Conservation (phyloP, 2,113 vertebrate species). For the Elanus axillaris region DNA sequence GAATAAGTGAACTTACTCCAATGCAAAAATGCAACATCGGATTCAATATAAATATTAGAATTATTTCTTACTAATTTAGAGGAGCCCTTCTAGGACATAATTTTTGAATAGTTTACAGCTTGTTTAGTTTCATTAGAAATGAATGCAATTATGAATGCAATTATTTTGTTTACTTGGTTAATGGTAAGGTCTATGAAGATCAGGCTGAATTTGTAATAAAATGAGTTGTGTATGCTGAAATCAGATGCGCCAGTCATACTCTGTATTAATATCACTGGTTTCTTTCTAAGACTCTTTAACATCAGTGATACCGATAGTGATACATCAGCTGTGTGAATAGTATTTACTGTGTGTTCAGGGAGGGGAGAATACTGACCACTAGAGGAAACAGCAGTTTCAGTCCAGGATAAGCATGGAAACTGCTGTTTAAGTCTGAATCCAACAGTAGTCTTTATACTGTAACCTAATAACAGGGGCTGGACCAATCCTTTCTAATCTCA, state of each 20-base stretch:
- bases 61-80: neutral
- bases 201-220: neutral
- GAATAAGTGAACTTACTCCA: neutral
- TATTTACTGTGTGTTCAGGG: neutral
- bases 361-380: neutral
- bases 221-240: neutral
- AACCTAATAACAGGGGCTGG: neutral
- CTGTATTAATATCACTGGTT: neutral
- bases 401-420: neutral
- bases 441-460: neutral
- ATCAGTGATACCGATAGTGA: neutral
- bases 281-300: neutral
- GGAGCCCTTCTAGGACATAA: neutral
- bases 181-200: neutral
- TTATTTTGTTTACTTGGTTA: neutral
- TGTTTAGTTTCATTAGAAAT: neutral
- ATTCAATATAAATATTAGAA: neutral
- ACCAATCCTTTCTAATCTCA: neutral
- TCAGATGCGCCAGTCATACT: neutral
- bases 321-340: neutral
- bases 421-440: neutral
- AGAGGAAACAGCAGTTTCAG: neutral
- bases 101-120: neutral
- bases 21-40: neutral
- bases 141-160: neutral